These are phyloP conservation scores for Diarsia brunnea DNA, from an alignment of 2,888 invertebrate species.

Conservation along the genomic window DNA sequence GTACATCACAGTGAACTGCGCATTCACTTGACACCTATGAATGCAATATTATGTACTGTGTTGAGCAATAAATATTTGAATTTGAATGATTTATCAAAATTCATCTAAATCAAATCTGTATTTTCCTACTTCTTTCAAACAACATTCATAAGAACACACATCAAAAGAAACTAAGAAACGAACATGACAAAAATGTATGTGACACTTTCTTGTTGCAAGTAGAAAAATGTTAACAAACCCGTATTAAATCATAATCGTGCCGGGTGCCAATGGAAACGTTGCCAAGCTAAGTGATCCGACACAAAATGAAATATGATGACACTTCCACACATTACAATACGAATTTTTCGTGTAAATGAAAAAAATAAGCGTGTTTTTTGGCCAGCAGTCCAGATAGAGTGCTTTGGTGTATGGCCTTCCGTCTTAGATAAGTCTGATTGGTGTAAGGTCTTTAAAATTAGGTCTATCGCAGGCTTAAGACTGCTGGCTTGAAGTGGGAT, in stretches of 20 bases:
- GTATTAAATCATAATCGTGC: constrained; percentile 32
- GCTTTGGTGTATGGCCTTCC: constrained; percentile 25
- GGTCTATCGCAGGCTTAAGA: not conserved
- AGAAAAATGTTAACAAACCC: constrained; percentile 28
- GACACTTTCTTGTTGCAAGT: constrained; percentile 23
- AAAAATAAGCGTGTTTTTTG: constrained; percentile 74
- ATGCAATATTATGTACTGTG: no score
- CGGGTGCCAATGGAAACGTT: constrained; percentile 77
- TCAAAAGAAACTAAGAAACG: constrained; percentile 19
- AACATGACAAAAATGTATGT: constrained; percentile 11
- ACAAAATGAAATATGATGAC: constrained; percentile 90
- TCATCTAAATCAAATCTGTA: not conserved
- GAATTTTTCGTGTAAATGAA: constrained; percentile 87
- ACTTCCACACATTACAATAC: constrained; percentile 90
- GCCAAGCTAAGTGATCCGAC: constrained; percentile 88
- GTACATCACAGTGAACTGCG: no score
- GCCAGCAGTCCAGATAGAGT: constrained; percentile 50
- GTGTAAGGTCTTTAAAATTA: not conserved
- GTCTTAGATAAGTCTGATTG: not conserved
- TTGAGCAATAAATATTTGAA: no score
- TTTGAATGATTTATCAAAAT: not conserved
- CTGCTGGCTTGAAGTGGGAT: no score
- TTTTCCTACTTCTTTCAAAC: not conserved
- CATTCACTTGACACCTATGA: no score
- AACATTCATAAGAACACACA: constrained; percentile 9